A percentile compares a stretch with the other conserved stretches of the same genome.
Evolutionary conservation across 2,797 vertebrate genomes (phyloP).

Genomic region (Sphenopsis melanotis): DNA sequence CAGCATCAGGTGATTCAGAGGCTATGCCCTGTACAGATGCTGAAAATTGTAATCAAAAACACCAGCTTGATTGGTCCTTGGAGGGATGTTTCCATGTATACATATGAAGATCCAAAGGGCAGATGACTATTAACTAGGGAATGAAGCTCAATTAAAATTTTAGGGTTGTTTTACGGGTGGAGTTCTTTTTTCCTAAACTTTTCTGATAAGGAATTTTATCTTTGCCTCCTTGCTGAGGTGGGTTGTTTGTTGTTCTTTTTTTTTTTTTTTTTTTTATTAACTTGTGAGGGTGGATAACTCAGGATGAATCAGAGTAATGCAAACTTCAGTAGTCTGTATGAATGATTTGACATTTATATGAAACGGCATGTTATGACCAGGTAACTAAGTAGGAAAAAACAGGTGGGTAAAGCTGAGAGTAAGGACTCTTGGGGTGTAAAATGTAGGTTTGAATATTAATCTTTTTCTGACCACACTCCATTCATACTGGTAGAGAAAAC

Average conservation of each 20-base stretch:
- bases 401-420: background rate
- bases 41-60: background rate
- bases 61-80: background rate
- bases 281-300: background rate
- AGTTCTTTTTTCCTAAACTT: background rate
- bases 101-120: background rate
- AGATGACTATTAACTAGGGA: background rate
- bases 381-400: background rate
- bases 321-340: background rate
- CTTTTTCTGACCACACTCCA: background rate
- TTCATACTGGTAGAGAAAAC: background rate
- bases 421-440: background rate
- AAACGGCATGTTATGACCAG: background rate
- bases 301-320: background rate
- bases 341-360: background rate
- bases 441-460: background rate
- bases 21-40: background rate
- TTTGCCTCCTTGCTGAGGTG: background rate
- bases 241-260: fast-evolving
- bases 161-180: background rate
- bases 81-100: background rate
- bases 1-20: background rate
- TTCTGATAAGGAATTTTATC: background rate
- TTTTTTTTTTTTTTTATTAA: background rate
- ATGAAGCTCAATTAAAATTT: background rate